Percentiles rank a stretch among this genome's conserved stretches.
Evolutionary conservation across 1,140 invertebrate genomes (phyloP).

Genomic region (Augochlora pura): DNA sequence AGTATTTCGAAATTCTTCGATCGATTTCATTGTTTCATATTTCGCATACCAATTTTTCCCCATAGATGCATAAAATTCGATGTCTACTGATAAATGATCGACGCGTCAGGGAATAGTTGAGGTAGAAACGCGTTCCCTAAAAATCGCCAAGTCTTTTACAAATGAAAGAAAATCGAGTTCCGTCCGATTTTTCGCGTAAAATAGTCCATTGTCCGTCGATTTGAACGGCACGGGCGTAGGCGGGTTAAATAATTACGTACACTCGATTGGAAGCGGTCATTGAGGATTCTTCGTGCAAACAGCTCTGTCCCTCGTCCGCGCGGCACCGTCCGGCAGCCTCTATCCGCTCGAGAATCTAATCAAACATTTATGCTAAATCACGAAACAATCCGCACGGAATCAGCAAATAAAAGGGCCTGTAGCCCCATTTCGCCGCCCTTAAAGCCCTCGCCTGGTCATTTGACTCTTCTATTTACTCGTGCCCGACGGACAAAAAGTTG

Average conservation of each 20-base stretch:
- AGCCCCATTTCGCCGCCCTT: conserved; percentile 73
- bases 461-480: conserved; percentile 75
- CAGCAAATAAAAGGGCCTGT: conserved; percentile 79
- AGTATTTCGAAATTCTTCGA: too few relatives aligned
- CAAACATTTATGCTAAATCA: conserved; percentile 82
- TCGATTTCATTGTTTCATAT: too few relatives aligned
- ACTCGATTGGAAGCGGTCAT: conserved; percentile 64
- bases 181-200: too few relatives aligned
- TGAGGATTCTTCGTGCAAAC: conserved; percentile 65
- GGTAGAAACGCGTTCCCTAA: too few relatives aligned
- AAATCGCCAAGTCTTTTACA: too few relatives aligned
- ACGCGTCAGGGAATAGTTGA: too few relatives aligned
- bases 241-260: conserved; percentile 70
- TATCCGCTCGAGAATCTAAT: conserved; percentile 76
- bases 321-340: neutral
- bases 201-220: neutral
- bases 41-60: too few relatives aligned
- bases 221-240: conserved; percentile 7
- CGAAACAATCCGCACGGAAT: conserved; percentile 81
- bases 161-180: too few relatives aligned
- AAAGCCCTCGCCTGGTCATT: conserved; percentile 78
- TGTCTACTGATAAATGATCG: too few relatives aligned
- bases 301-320: conserved; percentile 18
- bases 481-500: conserved; percentile 71
- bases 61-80: too few relatives aligned